phyloP scores from a whole-genome alignment of 2,888 invertebrate genomes.

The Tetramorium bicarinatum region DNA sequence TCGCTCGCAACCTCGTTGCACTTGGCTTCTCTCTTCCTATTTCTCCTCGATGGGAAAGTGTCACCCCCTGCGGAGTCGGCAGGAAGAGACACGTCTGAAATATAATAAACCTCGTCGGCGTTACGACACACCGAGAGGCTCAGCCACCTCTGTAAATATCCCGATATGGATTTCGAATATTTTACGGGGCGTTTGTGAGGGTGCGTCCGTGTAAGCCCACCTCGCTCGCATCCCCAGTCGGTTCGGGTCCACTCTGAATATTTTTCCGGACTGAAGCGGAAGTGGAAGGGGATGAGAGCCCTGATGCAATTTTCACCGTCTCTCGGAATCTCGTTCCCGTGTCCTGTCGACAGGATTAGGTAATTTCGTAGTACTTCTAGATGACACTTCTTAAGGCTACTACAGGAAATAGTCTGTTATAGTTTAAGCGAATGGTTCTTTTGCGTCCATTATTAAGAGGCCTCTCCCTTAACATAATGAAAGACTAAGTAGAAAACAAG shows the following conservation, averaged over 20 bases:
- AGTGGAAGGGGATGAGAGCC: slow-evolving; percentile 45
- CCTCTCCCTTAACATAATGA: not conserved
- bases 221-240: slow-evolving; percentile 23
- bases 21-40: slow-evolving; percentile 22
- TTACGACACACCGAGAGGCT: slow-evolving; percentile 63
- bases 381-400: slow-evolving; percentile 47
- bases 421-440: slow-evolving; percentile 53
- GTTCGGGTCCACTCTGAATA: slow-evolving; percentile 70
- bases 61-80: slow-evolving; percentile 56
- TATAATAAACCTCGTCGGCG: slow-evolving; percentile 75
- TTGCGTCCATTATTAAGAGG: not conserved
- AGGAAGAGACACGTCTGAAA: slow-evolving; percentile 73
- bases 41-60: slow-evolving; percentile 43
- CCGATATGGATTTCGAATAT: slow-evolving; percentile 78
- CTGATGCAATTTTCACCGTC: slow-evolving; percentile 75
- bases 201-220: slow-evolving; percentile 21
- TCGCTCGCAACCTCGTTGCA: slow-evolving; percentile 38
- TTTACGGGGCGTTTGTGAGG: slow-evolving; percentile 63
- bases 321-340: slow-evolving; percentile 67
- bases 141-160: slow-evolving; percentile 73
- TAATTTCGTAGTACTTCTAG: slow-evolving; percentile 65
- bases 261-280: slow-evolving; percentile 62
- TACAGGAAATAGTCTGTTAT: slow-evolving; percentile 67
- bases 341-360: slow-evolving; percentile 54
- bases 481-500: not conserved